A percentile compares a stretch with the other conserved stretches of the same genome.
Conservation (phyloP, 2,888 invertebrate species). For the Lysandra bellargus region DNA sequence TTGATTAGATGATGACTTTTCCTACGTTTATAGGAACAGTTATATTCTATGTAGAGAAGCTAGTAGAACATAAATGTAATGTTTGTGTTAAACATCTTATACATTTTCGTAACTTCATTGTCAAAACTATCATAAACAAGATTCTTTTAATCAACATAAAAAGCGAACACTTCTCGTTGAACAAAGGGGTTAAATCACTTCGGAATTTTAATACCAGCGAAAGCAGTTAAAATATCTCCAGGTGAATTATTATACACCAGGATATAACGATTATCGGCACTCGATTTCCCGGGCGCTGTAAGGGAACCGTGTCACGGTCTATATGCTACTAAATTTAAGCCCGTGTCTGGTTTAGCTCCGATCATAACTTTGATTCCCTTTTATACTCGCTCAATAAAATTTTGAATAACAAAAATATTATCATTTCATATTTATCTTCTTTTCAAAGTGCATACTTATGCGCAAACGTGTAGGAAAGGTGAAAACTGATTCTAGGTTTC, state of each 20-base stretch:
- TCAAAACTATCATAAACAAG: not conserved
- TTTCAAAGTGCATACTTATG: too few species aligned
- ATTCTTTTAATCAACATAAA: not conserved
- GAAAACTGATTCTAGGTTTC: too few species aligned
- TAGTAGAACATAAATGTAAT: too few species aligned
- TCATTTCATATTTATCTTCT: not conserved
- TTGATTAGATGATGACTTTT: too few species aligned
- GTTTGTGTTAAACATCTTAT: too few species aligned
- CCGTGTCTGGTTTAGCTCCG: not conserved
- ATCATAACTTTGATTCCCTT: not conserved
- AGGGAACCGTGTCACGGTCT: not conserved
- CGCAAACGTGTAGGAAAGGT: too few species aligned
- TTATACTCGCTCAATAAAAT: not conserved
- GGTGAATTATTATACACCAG: not conserved
- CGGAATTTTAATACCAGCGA: not conserved
- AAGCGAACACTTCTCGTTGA: not conserved
- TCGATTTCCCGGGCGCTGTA: not conserved
- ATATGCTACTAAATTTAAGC: not conserved
- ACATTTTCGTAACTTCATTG: too few species aligned
- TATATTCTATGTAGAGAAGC: too few species aligned
- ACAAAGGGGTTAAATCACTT: not conserved
- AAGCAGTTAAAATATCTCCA: slow-evolving; percentile 9
- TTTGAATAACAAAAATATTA: not conserved
- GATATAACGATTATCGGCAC: not conserved
- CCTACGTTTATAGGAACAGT: too few species aligned